Evolutionary conservation across 2,888 invertebrate genomes (phyloP), one percentile per base, ranked within the genome.

Genomic region (Zygaena filipendulae): DNA sequence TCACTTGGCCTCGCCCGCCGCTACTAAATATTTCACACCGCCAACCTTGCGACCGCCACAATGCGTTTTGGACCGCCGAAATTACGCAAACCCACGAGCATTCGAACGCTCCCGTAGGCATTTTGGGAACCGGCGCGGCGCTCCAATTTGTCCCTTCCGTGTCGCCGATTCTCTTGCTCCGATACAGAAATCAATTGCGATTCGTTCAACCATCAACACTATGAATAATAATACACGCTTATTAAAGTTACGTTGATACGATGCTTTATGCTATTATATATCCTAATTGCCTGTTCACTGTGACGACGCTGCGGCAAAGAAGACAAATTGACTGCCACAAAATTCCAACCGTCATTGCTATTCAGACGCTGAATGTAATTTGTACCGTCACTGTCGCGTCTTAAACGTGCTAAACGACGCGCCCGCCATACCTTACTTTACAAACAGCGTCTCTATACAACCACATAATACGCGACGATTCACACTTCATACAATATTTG

Each of bases 121-220:
- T 59, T 61, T 52, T 58, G 47, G 51, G 47, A 55, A 55, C 54
- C 53, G 35, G 50, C 40, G 51, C 45, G 53, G 59, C 55, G 59
- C 55, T 51, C 59, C 62, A 63, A 72, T 71, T 72, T 66, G 67
- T 67, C 64, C 64, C 61, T 71, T 69, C 58, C 64, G 55, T 51
- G 52, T 55, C 63, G 56, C 49, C 61, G 59, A 56, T 57, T 66
- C 56, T 49, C 59, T 55, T 58, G 54, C 25, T 38, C n/a, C n/a
- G n/a, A n/a, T n/a, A n/a, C n/a, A n/a, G n/a, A n/a, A n/a, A n/a
- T n/a, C n/a, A n/a, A n/a, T n/a, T n/a, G n/a, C n/a, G n/a, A n/a
- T n/a, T n/a, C n/a, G n/a, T n/a, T n/a, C n/a, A n/a, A n/a, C n/a
- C n/a, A n/a, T n/a, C n/a, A n/a, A n/a, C n/a, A n/a, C n/a, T n/a